These are phyloP conservation scores for Notarius quadriscutis DNA, from an alignment of 2,113 vertebrate species.

Conservation along the genomic window DNA sequence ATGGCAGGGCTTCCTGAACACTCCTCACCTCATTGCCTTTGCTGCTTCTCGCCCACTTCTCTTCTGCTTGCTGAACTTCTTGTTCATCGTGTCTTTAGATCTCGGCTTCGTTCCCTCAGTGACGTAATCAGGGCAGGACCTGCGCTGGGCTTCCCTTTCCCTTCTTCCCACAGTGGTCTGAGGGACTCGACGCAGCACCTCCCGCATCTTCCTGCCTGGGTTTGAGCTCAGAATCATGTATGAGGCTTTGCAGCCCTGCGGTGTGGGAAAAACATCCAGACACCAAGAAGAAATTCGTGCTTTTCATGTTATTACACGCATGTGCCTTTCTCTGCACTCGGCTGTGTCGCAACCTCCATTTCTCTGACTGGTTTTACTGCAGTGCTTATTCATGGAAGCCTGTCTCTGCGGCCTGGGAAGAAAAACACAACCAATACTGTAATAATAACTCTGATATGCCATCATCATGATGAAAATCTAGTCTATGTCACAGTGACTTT, in stretches of 20 bases:
- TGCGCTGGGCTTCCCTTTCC: not conserved
- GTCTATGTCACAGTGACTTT: too few species aligned
- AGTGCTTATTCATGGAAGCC: too few species aligned
- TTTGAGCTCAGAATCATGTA: not conserved
- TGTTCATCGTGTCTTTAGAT: not conserved
- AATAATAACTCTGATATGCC: too few species aligned
- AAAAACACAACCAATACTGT: too few species aligned
- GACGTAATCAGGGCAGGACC: constrained; percentile 48
- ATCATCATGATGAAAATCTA: too few species aligned
- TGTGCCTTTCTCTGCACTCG: not conserved
- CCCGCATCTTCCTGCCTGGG: not conserved
- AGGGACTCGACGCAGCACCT: not conserved
- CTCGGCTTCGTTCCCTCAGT: constrained; percentile 1
- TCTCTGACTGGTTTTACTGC: not conserved
- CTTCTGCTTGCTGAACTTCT: not conserved
- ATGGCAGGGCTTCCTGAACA: not conserved
- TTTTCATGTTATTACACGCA: not conserved
- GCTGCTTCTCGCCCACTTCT: not conserved
- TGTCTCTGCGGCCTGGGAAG: too few species aligned
- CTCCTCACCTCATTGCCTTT: constrained; percentile 25
- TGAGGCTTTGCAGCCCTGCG: not conserved
- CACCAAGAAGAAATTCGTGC: not conserved
- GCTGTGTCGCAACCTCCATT: not conserved
- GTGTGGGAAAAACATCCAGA: not conserved
- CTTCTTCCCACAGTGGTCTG: not conserved